Percentiles rank a stretch among this genome's conserved stretches.
Evolutionary conservation across 2,113 vertebrate genomes (phyloP).

Genomic region (Gambusia holbrooki): DNA sequence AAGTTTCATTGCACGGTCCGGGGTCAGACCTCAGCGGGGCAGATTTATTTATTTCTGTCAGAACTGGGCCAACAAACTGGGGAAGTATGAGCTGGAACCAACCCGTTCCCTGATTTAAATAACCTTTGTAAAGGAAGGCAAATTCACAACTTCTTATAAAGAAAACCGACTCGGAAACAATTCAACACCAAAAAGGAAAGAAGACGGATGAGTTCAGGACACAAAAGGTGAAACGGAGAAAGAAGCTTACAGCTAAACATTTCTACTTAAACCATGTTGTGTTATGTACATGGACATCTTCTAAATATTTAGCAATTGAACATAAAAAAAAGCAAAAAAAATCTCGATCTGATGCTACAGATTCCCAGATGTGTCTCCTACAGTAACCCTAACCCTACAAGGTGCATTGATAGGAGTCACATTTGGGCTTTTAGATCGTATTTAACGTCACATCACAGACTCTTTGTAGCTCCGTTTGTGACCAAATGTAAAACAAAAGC

Average conservation of each 20-base stretch:
- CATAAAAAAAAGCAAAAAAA: conserved; percentile 10
- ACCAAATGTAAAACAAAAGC: conserved; percentile 8
- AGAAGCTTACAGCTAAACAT: conserved; percentile 33
- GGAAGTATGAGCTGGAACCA: conserved; percentile 71
- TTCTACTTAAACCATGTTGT: conserved; percentile 31
- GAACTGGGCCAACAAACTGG: conserved; percentile 54
- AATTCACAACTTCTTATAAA: conserved; percentile 79
- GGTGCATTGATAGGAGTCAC: conserved; percentile 65
- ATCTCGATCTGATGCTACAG: neutral
- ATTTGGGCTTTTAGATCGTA: conserved; percentile 15
- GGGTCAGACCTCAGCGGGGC: conserved; percentile 49
- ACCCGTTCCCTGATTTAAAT: conserved; percentile 77
- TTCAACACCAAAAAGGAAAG: conserved; percentile 55
- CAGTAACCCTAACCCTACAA: conserved; percentile 67
- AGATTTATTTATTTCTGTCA: conserved; percentile 38
- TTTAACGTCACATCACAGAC: conserved; percentile 11
- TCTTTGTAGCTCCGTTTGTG: neutral
- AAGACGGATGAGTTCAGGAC: neutral
- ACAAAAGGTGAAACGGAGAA: conserved; percentile 2
- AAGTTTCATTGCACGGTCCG: conserved; percentile 62
- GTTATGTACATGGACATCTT: conserved; percentile 25
- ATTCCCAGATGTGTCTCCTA: conserved; percentile 55
- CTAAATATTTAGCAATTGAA: conserved; percentile 7
- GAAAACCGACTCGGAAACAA: conserved; percentile 70
- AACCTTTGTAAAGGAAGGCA: conserved; percentile 78